Base-by-base conservation (phyloP, 2,797 vertebrate genomes). In the Sebastes flavidus region DNA sequence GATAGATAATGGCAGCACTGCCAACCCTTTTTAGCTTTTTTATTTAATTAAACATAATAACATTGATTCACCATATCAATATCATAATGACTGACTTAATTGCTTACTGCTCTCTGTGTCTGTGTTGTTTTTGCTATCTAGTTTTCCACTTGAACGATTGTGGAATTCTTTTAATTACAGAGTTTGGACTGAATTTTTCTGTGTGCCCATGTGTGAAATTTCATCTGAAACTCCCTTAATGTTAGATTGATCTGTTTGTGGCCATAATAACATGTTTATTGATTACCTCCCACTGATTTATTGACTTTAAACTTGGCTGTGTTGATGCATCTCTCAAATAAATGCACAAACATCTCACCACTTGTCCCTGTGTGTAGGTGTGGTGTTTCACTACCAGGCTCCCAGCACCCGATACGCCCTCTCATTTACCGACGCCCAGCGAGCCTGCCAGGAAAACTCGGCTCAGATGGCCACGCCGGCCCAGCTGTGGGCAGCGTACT, bases 321-420 rank as follows among this genome's bases (percentile, higher is more conserved):
- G 22, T 60, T 73, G 29, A 24, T 42, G 14, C 20, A 75, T 62
- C 10, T 78, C 56, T 72, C 16, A 72, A 54, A 65, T 74, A 27
- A 70, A 72, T n/a, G 32, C 42, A 65, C 52, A 54, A 58, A 9
- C 29, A 12, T 30, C 59, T 59, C 46, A 20, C 46, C 36, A 63
- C 56, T 24, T 74, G 42, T 72, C 32, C 36, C 61, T 66, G 32
- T 81, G 14, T 59, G 49, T 86, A 99, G 98, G 98, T 30, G 96
- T 97, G 0, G 96, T 99, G 80, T 99, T 99, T 92, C 98, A 98
- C 81, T 99, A 98, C 88, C 97, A 96, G 24, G 91, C 95, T 0
- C 92, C 94, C 5, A 92, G 91, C 8, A 75, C 95, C 25, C 96
- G 96, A 58, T 98, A 99, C 2, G 91, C 96, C 0, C 92, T 99